A percentile compares a stretch with the other conserved stretches of the same genome.
phyloP scores from a whole-genome alignment of 2,797 vertebrate genomes.

The Pangasius macronema region DNA sequence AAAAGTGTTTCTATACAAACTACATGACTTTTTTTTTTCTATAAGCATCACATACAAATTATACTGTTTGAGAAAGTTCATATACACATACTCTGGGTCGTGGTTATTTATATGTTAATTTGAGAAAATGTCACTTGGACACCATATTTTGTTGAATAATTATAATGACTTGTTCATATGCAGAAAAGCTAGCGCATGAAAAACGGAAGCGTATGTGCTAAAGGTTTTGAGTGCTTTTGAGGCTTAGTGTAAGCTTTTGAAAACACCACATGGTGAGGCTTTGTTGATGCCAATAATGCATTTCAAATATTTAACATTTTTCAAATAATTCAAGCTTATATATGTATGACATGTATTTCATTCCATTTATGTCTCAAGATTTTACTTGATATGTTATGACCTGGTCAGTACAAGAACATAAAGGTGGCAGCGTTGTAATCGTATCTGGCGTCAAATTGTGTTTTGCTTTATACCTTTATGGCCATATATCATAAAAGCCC shows the following conservation, averaged over 20 bases:
- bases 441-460: not conserved
- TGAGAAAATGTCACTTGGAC: not conserved
- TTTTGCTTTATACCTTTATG: not conserved
- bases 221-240: not conserved
- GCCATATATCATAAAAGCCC: conserved; percentile 1
- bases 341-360: not conserved
- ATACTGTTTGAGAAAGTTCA: conserved; percentile 13
- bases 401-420: not conserved
- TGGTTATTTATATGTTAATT: conserved; percentile 1
- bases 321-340: not conserved
- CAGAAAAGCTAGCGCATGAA: not conserved
- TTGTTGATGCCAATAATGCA: not conserved
- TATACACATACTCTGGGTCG: conserved; percentile 3
- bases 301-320: not conserved
- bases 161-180: not conserved
- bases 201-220: not conserved
- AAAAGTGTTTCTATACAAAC: conserved; percentile 11
- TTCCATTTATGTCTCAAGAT: not conserved
- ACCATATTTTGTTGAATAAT: conserved; percentile 12
- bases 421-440: conserved; percentile 1
- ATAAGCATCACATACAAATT: conserved; percentile 11
- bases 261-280: not conserved
- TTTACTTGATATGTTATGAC: not conserved
- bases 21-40: not conserved
- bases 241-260: not conserved